Evolutionary conservation across 2,888 invertebrate genomes (phyloP), one percentile per base, ranked within the genome.

Genomic region (Limnephilus auricula): DNA sequence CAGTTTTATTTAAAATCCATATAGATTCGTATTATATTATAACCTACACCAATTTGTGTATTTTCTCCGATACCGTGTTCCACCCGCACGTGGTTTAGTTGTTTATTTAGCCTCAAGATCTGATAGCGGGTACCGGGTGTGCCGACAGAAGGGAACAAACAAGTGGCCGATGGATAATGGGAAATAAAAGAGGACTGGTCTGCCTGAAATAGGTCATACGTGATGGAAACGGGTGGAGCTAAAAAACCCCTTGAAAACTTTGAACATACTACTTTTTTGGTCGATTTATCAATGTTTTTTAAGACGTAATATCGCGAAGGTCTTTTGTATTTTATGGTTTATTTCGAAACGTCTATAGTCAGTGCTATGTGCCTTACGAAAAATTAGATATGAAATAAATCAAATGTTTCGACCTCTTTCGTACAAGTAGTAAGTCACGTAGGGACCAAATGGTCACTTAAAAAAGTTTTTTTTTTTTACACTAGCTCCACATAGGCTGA

Each of bases 171-270:
- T 9, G 82, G 82, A 34, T 9, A 82, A 15, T 32, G 18, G 82
- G 37, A 31, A 37, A 32, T 25, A 37, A 34, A 82, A 32, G 34
- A 32, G 65, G 37, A 32, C 34, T 4, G 82, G 25, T 37, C 32
- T 25, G 34, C 34, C 82, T 32, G 82, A 82, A 82, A 32, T 82
- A 82, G 82, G 82, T 82, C 82, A 82, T 37, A 34, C 82, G 82
- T 34, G 82, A 34, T 82, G 82, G 82, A 82, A n/a, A 15, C 18
- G 34, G 82, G 82, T 34, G 37, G 37, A 6, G 32, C n/a, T 45
- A 25, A 65, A 65, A 65, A 25, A 65, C 25, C 9, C 9, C 18
- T 65, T 25, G 25, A 65, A 65, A 65, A 65, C 65, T 65, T 25
- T 65, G 25, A 25, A 65, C 65, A 65, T n/a, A 65, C 65, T n/a